Evolutionary conservation across 1,140 invertebrate genomes (phyloP).

Genomic region (Drosophila auraria): DNA sequence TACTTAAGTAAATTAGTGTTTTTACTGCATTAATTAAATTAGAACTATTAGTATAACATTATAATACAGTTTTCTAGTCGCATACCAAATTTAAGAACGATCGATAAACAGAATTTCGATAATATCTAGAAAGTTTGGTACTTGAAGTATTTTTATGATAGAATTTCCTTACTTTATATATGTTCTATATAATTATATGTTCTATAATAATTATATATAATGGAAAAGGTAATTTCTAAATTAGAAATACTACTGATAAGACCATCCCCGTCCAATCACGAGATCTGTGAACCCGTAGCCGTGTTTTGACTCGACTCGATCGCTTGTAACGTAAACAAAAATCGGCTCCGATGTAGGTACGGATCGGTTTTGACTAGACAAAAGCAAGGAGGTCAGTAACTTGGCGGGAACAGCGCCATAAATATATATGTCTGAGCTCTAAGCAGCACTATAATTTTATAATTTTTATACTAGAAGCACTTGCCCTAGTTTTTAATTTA

Average conservation of each 20-base stretch:
- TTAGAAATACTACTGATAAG: conserved; percentile 13
- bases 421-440: neutral
- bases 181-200: too few species aligned
- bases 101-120: too few species aligned
- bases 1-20: too few species aligned
- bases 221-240: neutral
- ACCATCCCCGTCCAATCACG: conserved; percentile 3
- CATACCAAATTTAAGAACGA: too few species aligned
- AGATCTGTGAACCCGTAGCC: conserved; percentile 19
- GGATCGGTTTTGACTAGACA: neutral
- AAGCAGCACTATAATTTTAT: neutral
- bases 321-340: conserved; percentile 16
- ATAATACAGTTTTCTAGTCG: too few species aligned
- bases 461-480: neutral
- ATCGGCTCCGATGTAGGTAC: conserved; percentile 12
- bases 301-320: conserved; percentile 3
- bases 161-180: too few species aligned
- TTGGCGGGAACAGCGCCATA: conserved; percentile 2
- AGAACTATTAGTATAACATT: too few species aligned
- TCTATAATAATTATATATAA: neutral
- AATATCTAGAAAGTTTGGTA: too few species aligned
- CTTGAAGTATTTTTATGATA: too few species aligned
- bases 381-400: conserved; percentile 1
- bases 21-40: too few species aligned
- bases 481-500: too few species aligned